phyloP scores from a whole-genome alignment of 2,888 invertebrate genomes.

The Phragmatobia fuliginosa region DNA sequence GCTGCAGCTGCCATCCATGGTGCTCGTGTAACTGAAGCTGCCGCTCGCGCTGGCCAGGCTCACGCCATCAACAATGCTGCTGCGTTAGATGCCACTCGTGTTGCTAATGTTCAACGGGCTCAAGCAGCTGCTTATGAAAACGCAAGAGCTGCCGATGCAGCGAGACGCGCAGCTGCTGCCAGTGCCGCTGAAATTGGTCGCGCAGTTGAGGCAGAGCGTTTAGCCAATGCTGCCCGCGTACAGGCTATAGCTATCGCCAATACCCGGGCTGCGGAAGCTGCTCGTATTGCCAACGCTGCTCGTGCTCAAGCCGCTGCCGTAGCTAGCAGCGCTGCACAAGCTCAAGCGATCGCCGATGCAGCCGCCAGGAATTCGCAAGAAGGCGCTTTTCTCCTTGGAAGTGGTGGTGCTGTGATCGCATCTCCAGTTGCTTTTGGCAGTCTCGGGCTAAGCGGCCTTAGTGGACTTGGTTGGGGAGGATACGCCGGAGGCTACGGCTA shows the following conservation, averaged over 20 bases:
- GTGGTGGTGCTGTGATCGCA: slow-evolving; percentile 45
- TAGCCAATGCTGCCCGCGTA: slow-evolving; percentile 78
- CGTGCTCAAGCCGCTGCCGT: slow-evolving; percentile 53
- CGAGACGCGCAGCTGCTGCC: slow-evolving; percentile 63
- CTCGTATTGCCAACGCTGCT: slow-evolving; percentile 71
- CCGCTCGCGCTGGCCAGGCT: slow-evolving; percentile 75
- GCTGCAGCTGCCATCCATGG: slow-evolving; percentile 81
- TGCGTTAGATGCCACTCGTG: slow-evolving; percentile 76
- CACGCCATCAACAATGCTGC: slow-evolving; percentile 80
- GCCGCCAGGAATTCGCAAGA: slow-evolving; percentile 68
- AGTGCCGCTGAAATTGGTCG: slow-evolving; percentile 55
- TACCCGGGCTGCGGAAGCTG: slow-evolving; percentile 77
- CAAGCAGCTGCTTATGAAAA: slow-evolving; percentile 81
- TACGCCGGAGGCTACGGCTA: slow-evolving; percentile 34
- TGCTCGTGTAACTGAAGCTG: slow-evolving; percentile 76
- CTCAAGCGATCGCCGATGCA: slow-evolving; percentile 57
- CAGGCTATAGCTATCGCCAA: slow-evolving; percentile 80
- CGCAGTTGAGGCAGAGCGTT: slow-evolving; percentile 55
- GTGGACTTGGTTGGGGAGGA: slow-evolving; percentile 44
- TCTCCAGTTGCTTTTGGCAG: slow-evolving; percentile 47
- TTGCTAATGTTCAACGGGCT: slow-evolving; percentile 78
- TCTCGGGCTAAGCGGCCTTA: slow-evolving; percentile 33
- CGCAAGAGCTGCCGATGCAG: slow-evolving; percentile 77
- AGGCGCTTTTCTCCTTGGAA: slow-evolving; percentile 70
- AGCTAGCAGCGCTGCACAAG: slow-evolving; percentile 44